phyloP scores from a whole-genome alignment of 2,113 vertebrate species.

The Forbesichthys agassizii region DNA sequence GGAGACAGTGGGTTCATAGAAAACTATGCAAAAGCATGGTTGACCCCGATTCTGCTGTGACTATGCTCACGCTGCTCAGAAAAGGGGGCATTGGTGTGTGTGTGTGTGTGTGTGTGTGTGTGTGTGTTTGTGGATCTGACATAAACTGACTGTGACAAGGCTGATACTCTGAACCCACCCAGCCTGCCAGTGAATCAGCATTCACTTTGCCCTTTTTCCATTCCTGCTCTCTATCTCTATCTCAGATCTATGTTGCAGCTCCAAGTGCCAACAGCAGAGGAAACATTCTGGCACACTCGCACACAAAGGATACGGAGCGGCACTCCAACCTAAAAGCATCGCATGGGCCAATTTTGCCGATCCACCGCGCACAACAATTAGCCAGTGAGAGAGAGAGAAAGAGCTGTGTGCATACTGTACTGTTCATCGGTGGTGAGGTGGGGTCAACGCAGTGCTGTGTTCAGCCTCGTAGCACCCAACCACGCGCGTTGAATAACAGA shows the following conservation, averaged over 20 bases:
- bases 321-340: neutral
- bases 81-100: neutral
- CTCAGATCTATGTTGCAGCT: constrained; percentile 8
- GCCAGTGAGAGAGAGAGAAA: constrained; percentile 12
- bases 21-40: constrained; percentile 26
- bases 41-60: constrained; percentile 64
- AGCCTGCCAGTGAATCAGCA: constrained; percentile 46
- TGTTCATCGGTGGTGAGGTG: constrained; percentile 1
- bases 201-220: constrained; percentile 18
- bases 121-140: constrained; percentile 24
- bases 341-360: neutral
- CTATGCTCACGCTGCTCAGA: constrained; percentile 32
- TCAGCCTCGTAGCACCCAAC: constrained; percentile 20
- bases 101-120: neutral
- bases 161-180: constrained; percentile 38
- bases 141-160: constrained; percentile 63
- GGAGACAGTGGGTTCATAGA: neutral
- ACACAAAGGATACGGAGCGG: neutral
- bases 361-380: constrained; percentile 8
- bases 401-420: constrained; percentile 6
- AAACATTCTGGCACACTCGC: constrained; percentile 12
- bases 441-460: constrained; percentile 1
- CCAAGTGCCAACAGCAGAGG: constrained; percentile 2
- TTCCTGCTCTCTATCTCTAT: neutral
- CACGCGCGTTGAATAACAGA: constrained; percentile 16